These are phyloP conservation scores for Siphamia tubifer DNA, from an alignment of 2,113 vertebrate genomes.

Conservation along the genomic window DNA sequence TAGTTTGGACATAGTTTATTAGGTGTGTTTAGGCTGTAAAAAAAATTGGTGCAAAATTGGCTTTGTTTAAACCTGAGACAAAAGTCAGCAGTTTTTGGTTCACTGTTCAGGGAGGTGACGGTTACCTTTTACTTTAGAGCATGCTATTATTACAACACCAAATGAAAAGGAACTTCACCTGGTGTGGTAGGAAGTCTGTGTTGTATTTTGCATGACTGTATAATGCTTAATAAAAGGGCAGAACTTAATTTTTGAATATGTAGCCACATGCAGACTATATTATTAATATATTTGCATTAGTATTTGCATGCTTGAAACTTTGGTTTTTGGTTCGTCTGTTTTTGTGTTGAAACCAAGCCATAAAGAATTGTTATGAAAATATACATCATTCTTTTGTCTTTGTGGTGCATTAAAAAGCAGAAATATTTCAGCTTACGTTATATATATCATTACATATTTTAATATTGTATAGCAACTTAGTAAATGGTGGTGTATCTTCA, in stretches of 20 bases:
- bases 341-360: too few species aligned
- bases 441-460: too few species aligned
- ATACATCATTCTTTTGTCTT: too few species aligned
- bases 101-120: neutral
- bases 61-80: neutral
- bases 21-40: neutral
- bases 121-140: neutral
- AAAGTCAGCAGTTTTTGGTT: neutral
- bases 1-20: neutral
- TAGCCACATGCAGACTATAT: neutral
- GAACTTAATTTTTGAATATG: slow-evolving; percentile 8
- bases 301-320: neutral
- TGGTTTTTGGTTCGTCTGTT: neutral
- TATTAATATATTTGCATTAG: neutral
- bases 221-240: neutral
- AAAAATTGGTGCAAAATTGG: neutral
- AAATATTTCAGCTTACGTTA: too few species aligned
- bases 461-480: too few species aligned
- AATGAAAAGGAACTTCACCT: neutral
- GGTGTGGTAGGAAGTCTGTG: neutral
- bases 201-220: neutral
- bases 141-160: neutral
- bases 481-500: too few species aligned
- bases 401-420: neutral
- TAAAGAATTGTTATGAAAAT: too few species aligned